Evolutionary conservation across 2,797 vertebrate species (phyloP).

Genomic region (Gadopsis marmoratus): DNA sequence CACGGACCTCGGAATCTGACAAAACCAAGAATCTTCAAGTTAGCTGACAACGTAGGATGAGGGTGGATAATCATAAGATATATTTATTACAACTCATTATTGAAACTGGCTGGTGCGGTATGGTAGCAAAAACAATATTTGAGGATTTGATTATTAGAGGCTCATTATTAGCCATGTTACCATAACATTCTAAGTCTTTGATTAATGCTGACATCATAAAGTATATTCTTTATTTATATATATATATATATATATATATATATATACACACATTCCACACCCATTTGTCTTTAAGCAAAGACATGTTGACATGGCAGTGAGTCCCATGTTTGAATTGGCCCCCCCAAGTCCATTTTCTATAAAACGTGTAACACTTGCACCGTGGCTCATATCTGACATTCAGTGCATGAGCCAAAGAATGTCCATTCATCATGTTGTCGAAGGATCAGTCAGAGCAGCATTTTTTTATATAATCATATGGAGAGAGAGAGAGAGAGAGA

Average conservation of each 20-base stretch:
- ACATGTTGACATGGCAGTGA: no score
- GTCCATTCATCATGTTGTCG: background rate
- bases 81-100: no score
- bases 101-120: background rate
- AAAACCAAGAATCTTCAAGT: constrained; percentile 3
- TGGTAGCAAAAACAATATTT: background rate
- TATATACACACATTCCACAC: no score
- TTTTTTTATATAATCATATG: background rate
- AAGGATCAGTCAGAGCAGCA: background rate
- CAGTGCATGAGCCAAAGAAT: background rate
- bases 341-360: no score
- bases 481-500: no score
- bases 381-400: background rate
- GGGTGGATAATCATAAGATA: background rate
- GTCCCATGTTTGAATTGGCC: no score
- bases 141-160: background rate
- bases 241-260: no score
- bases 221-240: no score
- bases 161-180: no score
- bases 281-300: no score
- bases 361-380: no score
- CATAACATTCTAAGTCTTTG: background rate
- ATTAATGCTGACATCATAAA: background rate
- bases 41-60: background rate
- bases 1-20: constrained; percentile 78